Evolutionary conservation across 1,140 invertebrate species (phyloP), one percentile per base, ranked within the genome.

Genomic region (Semibalanus balanoides): DNA sequence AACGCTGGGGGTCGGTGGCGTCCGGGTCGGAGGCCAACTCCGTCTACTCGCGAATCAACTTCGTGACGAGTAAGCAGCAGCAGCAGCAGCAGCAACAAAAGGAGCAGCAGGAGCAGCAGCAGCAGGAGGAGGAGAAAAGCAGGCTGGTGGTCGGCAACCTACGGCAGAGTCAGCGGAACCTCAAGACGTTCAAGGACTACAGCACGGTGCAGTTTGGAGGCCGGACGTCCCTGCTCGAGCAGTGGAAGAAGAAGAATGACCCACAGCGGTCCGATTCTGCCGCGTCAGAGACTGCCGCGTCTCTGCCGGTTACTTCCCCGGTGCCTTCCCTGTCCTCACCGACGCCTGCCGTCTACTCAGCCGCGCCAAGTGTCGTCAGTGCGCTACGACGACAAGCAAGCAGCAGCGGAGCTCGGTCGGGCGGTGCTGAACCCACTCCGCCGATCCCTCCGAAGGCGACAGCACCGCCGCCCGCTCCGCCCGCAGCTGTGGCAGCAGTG

Each of bases 141-240:
- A 19, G 1, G 51, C 70, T 72, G 28, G 29, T 72, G 9, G 70
- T 72, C 70, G 70, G 70, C 70, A 72, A 30, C 29, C 11, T 72
- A n/a, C 70, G 70, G 28, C 70, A 30, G 3, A 72, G 70, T 19
- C 70, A 72, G n/a, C 70, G 70, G 7, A 28, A 30, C 29, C 70
- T 72, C 28, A 72, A 72, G 70, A 72, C 70, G 29, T 72, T 72
- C 70, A 72, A 72, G n/a, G 70, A 72, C 29, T 72, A 72, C 70
- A 72, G 70, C 28, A 72, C 70, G 29, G n/a, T 72, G 3, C 22
- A 72, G 28, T 72, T 72, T 9, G 28, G 11, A 17, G 70, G 70
- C 0, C 28, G 70, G 0, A 72, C 70, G 3, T 72, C 70, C 11
- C n/a, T 72, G 28, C n/a, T 72, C 11, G 70, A 72, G n/a, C 70